Evolutionary conservation across 2,113 vertebrate species (phyloP), one percentile per base, ranked within the genome.

Genomic region (Myiagra hebetior): DNA sequence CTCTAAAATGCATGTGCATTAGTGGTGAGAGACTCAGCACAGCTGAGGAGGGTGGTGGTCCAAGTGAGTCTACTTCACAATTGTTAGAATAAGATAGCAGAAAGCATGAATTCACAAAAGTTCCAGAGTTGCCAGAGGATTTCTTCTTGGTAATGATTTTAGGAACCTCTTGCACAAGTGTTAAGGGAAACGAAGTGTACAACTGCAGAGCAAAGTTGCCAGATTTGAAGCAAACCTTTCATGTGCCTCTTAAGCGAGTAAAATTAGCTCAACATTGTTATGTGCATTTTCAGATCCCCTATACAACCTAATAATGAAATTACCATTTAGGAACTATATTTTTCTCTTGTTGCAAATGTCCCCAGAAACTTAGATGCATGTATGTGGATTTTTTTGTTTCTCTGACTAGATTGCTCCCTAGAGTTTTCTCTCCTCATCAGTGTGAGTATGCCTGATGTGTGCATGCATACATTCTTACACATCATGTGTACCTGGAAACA

Each of bases 331-430:
- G 27, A 50, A 10, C 26, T 86, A 8, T 22, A 79, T 80, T 73
- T 79, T 63, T n/a, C 28, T 35, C 11, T 33, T 63, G 8, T 50
- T 92, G 56, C n/a, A 77, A 80, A 74, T 67, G 17, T 92, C 69
- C 26, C 69, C 18, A 6, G 30, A 59, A 95, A 65, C 35, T 77
- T n/a, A 93, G 53, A 82, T 39, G 59, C 2, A 0, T 6, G 3
- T 86, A 35, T 55, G 39, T 94, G 87, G 73, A 78, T 63, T 87
- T 93, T 72, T 83, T 86, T 85, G 57, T 89, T 94, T 94, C 86
- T 78, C 89, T 89, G 89, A 72, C 89, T 91, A 89, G 91, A 94
- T 87, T 91, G 65, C 79, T 92, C 44, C 89, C 64, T 95, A 83
- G 77, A 82, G 33, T 67, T 94, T 77, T 93, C 37, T 89, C 52